These are phyloP conservation scores for Drosophila chauvacae DNA, from an alignment of 1,140 invertebrate genomes.

Conservation along the genomic window DNA sequence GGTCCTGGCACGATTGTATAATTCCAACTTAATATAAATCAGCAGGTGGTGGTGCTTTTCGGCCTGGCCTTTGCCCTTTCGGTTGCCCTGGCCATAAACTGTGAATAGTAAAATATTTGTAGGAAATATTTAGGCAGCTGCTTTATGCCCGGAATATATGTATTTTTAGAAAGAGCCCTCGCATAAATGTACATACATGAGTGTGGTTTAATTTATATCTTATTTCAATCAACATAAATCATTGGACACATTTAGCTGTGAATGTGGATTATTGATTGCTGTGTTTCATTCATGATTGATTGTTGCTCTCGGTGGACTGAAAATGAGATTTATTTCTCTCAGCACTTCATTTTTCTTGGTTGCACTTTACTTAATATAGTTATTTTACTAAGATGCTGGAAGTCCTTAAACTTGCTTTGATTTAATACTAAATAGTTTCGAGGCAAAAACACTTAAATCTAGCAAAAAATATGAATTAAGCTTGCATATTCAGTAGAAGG, in stretches of 20 bases:
- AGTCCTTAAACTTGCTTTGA: not conserved
- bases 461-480: too few species aligned
- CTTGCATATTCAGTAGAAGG: too few species aligned
- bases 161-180: not conserved
- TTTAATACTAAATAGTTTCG: not conserved
- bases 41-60: slow-evolving; percentile 72
- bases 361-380: not conserved
- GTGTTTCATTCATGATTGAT: slow-evolving; percentile 22
- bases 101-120: slow-evolving; percentile 6
- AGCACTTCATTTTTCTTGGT: not conserved
- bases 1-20: slow-evolving; percentile 45
- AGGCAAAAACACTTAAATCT: too few species aligned
- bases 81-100: slow-evolving; percentile 7
- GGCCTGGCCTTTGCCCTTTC: slow-evolving; percentile 14
- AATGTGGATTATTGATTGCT: slow-evolving; percentile 16
- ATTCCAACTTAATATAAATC: slow-evolving; percentile 72
- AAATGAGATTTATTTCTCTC: not conserved
- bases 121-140: not conserved
- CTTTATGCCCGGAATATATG: not conserved
- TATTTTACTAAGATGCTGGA: too few species aligned
- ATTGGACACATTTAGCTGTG: not conserved
- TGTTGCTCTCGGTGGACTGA: not conserved
- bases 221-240: slow-evolving; percentile 19
- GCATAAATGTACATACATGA: not conserved
- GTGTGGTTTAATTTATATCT: not conserved